These are phyloP conservation scores for Atethmia centrago DNA, from an alignment of 2,888 invertebrate genomes.

Conservation along the genomic window DNA sequence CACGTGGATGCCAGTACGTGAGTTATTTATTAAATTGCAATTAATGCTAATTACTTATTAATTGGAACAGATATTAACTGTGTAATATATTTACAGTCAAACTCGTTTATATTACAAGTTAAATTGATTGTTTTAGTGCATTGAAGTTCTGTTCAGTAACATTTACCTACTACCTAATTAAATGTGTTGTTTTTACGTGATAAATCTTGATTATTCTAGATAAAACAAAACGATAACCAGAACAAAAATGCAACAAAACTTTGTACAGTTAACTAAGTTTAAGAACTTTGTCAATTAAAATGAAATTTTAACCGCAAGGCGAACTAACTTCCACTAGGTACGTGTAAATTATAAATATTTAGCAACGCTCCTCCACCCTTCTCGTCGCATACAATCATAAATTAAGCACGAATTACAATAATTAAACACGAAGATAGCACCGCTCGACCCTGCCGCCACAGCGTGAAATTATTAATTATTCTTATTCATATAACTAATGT, in stretches of 20 bases:
- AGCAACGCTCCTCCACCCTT: conserved; percentile 68
- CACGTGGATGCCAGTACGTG: conserved; percentile 79
- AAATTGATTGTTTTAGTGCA: conserved; percentile 25
- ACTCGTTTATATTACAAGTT: conserved; percentile 31
- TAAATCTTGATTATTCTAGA: conserved; percentile 5
- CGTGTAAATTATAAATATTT: conserved; percentile 64
- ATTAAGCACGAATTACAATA: conserved; percentile 62
- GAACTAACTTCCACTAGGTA: conserved; percentile 58
- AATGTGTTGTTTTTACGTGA: background rate
- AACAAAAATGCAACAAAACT: conserved; percentile 17
- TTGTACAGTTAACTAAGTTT: conserved; percentile 21
- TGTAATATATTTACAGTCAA: conserved; percentile 30
- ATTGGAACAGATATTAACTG: conserved; percentile 55
- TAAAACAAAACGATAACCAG: background rate
- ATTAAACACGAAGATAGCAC: conserved; percentile 68
- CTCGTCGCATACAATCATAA: conserved; percentile 65
- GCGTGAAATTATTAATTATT: conserved; percentile 32
- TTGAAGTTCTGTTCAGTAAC: conserved; percentile 11
- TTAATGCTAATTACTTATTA: conserved; percentile 73
- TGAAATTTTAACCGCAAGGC: conserved; percentile 50
- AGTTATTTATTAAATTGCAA: conserved; percentile 65
- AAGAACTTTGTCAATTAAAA: conserved; percentile 39
- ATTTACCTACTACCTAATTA: conserved; percentile 1
- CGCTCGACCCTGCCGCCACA: conserved; percentile 68
- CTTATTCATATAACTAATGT: conserved; percentile 56